Conservation (phyloP, 2,888 invertebrate species). For the Idaea aversata region DNA sequence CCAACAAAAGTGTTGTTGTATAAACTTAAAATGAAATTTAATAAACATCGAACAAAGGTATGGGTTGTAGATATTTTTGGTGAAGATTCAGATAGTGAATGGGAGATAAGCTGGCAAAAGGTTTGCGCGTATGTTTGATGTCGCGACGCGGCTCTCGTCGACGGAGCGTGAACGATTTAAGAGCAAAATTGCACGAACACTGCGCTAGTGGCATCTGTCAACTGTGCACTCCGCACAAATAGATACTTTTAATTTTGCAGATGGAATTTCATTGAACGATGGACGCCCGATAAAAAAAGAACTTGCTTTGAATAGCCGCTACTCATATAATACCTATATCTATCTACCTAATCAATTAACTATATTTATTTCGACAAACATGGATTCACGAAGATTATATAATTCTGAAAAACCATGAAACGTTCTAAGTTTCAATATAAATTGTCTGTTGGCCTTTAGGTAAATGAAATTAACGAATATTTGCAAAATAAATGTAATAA, state of each 20-base stretch:
- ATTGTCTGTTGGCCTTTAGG: not conserved
- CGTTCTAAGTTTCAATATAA: not conserved
- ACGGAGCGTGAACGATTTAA: constrained; percentile 72
- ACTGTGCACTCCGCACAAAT: constrained; percentile 64
- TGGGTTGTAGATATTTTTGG: constrained; percentile 66
- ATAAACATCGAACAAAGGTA: constrained; percentile 75
- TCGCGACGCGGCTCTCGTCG: constrained; percentile 76
- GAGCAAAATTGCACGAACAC: constrained; percentile 73
- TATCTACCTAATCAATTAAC: constrained; percentile 15
- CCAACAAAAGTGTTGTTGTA: constrained; percentile 80
- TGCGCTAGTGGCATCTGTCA: constrained; percentile 71
- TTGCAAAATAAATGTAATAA: constrained; percentile 57
- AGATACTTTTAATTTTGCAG: constrained; percentile 77
- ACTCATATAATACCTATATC: constrained; percentile 13
- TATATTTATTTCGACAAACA: constrained; percentile 22
- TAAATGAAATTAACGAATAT: constrained; percentile 12
- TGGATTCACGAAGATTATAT: not conserved
- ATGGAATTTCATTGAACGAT: constrained; percentile 63
- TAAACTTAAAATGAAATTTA: constrained; percentile 80
- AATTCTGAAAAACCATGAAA: not conserved
- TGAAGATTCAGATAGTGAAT: constrained; percentile 72
- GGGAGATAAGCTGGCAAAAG: constrained; percentile 78
- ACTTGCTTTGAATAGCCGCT: constrained; percentile 29
- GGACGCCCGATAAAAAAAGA: constrained; percentile 37
- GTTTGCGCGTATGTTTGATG: constrained; percentile 78